phyloP scores from a whole-genome alignment of 1,140 invertebrate species.

The Zaprionus ghesquierei region DNA sequence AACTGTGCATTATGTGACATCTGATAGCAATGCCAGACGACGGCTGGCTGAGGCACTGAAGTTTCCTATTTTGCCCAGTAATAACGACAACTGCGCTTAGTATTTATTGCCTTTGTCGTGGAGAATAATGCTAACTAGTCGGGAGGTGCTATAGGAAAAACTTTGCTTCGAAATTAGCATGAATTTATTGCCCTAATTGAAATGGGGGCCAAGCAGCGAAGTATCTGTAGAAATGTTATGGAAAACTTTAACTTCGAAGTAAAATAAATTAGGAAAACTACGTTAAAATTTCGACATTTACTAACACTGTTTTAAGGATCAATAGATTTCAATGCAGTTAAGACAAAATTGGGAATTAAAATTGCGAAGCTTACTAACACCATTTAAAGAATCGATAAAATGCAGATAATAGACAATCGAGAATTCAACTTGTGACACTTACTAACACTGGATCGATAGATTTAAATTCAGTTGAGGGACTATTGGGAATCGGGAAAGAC shows the following conservation, averaged over 20 bases:
- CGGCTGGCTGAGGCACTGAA: background rate
- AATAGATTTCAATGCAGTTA: background rate
- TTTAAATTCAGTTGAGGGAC: no score
- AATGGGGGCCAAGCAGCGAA: background rate
- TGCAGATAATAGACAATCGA: no score
- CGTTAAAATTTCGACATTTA: background rate
- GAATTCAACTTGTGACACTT: no score
- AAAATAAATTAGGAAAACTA: background rate
- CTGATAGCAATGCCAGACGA: constrained; percentile 37
- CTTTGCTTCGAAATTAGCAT: background rate
- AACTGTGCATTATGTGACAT: constrained; percentile 65
- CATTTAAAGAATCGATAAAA: no score
- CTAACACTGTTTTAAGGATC: background rate
- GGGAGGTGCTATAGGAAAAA: background rate
- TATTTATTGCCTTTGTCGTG: constrained; percentile 45
- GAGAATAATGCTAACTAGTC: constrained; percentile 8
- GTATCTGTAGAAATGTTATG: background rate
- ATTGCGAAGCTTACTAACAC: no score
- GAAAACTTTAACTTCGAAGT: no score
- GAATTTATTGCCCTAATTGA: background rate
- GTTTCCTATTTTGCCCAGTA: constrained; percentile 23
- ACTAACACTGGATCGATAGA: no score
- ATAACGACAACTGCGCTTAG: constrained; percentile 42
- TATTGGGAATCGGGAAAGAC: no score
- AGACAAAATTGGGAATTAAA: no score